Percentiles rank a stretch among this genome's conserved stretches.
Evolutionary conservation across 2,797 vertebrate genomes (phyloP).

Genomic region (Gorsachius magnificus): DNA sequence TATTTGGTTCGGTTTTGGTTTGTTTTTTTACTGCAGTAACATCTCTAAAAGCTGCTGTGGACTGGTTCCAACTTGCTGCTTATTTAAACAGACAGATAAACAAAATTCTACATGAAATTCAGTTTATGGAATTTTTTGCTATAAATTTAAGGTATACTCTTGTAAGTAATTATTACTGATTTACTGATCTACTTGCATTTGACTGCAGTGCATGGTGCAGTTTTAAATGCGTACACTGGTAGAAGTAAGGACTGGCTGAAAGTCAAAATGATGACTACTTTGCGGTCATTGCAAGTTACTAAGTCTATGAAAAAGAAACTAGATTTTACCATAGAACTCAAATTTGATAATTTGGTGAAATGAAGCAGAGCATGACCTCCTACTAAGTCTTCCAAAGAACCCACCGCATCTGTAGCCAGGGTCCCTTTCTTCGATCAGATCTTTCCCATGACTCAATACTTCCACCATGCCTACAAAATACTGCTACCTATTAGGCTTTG

Average conservation of each 20-base stretch:
- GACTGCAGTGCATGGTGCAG: background rate
- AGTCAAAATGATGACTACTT: background rate
- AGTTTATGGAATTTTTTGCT: background rate
- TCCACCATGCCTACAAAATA: background rate
- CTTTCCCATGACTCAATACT: background rate
- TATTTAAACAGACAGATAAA: background rate
- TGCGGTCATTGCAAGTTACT: background rate
- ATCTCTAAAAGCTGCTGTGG: background rate
- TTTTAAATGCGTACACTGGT: accelerated
- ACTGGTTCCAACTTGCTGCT: background rate
- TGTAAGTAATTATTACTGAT: background rate
- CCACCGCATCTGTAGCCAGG: background rate
- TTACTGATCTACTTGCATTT: background rate
- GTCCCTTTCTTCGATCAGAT: background rate
- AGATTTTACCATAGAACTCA: background rate
- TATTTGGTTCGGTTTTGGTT: background rate
- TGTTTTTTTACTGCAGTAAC: background rate
- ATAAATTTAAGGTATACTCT: background rate
- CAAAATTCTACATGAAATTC: background rate
- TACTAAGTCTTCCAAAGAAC: background rate
- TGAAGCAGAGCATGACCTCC: background rate
- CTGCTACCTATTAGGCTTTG: background rate
- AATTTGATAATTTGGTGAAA: background rate
- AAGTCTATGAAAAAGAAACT: background rate
- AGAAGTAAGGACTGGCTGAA: background rate